Evolutionary conservation across 2,888 invertebrate species (phyloP).

Genomic region (Xestia c-nigrum): DNA sequence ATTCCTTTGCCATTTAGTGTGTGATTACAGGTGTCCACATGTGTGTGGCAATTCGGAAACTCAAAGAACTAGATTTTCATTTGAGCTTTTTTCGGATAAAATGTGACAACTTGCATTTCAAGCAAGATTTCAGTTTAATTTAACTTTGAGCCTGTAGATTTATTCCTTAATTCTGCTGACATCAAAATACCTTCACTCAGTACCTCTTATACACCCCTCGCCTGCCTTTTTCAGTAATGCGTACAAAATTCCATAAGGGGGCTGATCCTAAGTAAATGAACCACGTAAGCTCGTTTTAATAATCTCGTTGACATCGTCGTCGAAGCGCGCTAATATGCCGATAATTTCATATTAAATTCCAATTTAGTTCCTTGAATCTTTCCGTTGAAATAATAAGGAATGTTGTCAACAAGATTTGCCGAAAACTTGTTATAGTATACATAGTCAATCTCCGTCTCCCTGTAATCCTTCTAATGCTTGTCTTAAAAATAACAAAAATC

Average conservation of each 20-base stretch:
- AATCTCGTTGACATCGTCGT: conserved; percentile 32
- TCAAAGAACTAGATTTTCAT: neutral
- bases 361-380: conserved; percentile 14
- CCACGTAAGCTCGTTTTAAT: conserved; percentile 50
- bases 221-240: conserved; percentile 30
- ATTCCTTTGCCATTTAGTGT: neutral
- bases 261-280: conserved; percentile 42
- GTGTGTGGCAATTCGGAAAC: too few species aligned
- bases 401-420: neutral
- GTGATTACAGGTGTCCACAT: neutral
- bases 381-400: conserved; percentile 5
- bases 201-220: neutral
- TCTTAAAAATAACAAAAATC: neutral
- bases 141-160: neutral
- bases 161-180: neutral
- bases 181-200: conserved; percentile 13
- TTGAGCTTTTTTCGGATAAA: neutral
- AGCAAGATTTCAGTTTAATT: neutral
- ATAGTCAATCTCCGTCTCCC: neutral
- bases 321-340: conserved; percentile 21
- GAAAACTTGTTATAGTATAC: neutral
- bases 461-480: neutral
- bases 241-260: conserved; percentile 25
- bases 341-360: conserved; percentile 43
- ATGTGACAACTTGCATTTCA: neutral